Base-by-base conservation (phyloP, 1,140 invertebrate species). In the Trissolcus basalis region DNA sequence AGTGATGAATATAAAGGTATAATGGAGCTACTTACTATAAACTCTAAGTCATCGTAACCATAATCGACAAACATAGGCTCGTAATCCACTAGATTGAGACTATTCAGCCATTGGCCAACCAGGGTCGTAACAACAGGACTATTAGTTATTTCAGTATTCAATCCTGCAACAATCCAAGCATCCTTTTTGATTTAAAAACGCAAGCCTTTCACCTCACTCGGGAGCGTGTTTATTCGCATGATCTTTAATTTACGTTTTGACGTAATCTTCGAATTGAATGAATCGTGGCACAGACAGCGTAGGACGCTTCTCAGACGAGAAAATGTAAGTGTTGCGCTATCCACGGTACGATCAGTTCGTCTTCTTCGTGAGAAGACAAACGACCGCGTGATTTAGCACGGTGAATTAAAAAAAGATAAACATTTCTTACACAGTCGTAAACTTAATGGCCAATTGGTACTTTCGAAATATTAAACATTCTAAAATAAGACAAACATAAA, bases 31-130 rank as follows among this genome's bases (percentile, higher is more conserved):
- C 94, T 93, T 89, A 98, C 97, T 90, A 98, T 90, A 89, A 97
- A 98, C 69, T 97, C 93, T 14, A 96, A 89, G 85, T 98, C 93
- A 86, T 99, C 97, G 83, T 93, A 98, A 33, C 97, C 97, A 83
- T 96, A 95, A 56, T 93, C 92, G 35, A 94, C 86, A 63, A 99
- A 94, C 7, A 93, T 89, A 8, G 93, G 91, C 81, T 96, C 95
- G 82, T 97, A 96, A 82, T 98, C 93, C 9, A 92, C 90, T 50
- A 98, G 88, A 6, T 93, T 93, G 0, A 97, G 86, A 51, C 89
- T 91, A 5, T 92, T 91, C 13, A 98, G 85, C 96, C 96, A 97
- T 39, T 94, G 92, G 41, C 92, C 92, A 4, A 96, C 90, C 14
- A 90, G 89, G 11, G 88, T 88, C 3, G 86, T 81, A 11, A 84